A percentile compares a stretch with the other conserved stretches of the same genome.
phyloP scores from a whole-genome alignment of 2,888 invertebrate species.

The Pheosia tremula region DNA sequence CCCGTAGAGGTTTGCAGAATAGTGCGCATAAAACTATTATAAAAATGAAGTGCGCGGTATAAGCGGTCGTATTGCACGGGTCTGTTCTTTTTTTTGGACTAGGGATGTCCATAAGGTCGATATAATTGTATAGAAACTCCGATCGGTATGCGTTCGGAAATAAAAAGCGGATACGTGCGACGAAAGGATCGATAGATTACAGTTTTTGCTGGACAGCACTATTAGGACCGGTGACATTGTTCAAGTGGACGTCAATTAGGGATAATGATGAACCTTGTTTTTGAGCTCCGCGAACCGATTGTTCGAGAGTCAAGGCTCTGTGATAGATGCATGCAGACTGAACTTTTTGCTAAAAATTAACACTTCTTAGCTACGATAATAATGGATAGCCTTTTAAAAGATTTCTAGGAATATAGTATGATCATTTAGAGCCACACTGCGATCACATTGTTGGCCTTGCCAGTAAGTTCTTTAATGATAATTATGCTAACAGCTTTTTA shows the following conservation, averaged over 20 bases:
- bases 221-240: slow-evolving; percentile 69
- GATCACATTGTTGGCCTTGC: background rate
- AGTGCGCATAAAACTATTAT: slow-evolving; percentile 60
- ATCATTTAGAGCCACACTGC: background rate
- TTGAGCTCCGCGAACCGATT: slow-evolving; percentile 58
- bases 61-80: slow-evolving; percentile 40
- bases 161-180: slow-evolving; percentile 72
- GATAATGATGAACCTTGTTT: slow-evolving; percentile 75
- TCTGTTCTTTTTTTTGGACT: slow-evolving; percentile 37
- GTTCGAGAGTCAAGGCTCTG: slow-evolving; percentile 50
- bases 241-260: slow-evolving; percentile 75
- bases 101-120: slow-evolving; percentile 60
- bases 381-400: background rate
- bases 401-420: slow-evolving; percentile 1
- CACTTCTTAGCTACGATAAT: slow-evolving; percentile 16
- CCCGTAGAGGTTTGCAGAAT: slow-evolving; percentile 61
- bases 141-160: slow-evolving; percentile 68
- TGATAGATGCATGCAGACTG: slow-evolving; percentile 39
- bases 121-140: slow-evolving; percentile 71
- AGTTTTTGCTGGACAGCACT: slow-evolving; percentile 70
- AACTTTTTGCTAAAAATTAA: slow-evolving; percentile 38
- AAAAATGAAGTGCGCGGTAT: slow-evolving; percentile 39
- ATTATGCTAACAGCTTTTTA: background rate
- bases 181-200: slow-evolving; percentile 78
- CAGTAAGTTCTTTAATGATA: background rate